Conservation (phyloP, 2,113 vertebrate genomes). For the Paratilapia polleni region DNA sequence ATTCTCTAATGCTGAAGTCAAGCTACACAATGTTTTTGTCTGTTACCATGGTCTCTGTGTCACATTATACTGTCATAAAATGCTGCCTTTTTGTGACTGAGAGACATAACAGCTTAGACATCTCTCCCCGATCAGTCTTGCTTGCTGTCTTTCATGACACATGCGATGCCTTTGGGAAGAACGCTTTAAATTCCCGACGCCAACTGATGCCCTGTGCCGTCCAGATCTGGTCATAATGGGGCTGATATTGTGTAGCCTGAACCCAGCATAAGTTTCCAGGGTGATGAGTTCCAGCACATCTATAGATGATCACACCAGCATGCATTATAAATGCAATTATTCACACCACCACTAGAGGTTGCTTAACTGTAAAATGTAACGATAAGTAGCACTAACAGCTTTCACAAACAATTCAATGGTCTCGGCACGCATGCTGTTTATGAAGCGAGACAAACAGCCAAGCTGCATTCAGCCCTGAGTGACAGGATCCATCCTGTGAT, state of each 20-base stretch:
- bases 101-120: neutral
- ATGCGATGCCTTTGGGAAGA: neutral
- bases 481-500: neutral
- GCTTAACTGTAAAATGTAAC: neutral
- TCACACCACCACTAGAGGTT: neutral
- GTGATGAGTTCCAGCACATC: neutral
- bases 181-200: neutral
- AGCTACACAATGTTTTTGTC: neutral
- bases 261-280: neutral
- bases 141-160: neutral
- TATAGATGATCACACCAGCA: neutral
- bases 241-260: neutral
- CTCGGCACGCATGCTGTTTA: accelerated
- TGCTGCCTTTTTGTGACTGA: neutral
- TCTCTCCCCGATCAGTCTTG: neutral
- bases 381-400: neutral
- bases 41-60: neutral
- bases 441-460: neutral
- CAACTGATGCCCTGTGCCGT: neutral
- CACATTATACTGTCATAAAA: neutral
- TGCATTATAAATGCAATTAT: neutral
- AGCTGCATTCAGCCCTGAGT: neutral
- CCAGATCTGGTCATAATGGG: neutral
- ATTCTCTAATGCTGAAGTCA: neutral
- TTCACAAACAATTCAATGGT: neutral